Base-by-base conservation (phyloP, 1,140 invertebrate genomes). In the Aethina tumida region DNA sequence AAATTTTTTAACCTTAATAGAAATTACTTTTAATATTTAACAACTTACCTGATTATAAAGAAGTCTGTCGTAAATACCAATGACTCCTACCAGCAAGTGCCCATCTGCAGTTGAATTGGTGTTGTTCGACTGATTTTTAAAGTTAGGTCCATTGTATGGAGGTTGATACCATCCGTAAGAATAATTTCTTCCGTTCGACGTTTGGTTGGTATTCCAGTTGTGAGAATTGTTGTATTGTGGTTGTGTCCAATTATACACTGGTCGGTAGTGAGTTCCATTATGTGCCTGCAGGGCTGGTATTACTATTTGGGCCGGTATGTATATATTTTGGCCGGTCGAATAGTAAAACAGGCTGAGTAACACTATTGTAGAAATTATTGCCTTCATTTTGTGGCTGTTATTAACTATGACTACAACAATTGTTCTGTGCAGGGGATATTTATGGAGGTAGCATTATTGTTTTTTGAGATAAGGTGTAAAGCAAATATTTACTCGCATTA, bases 31-130 rank as follows among this genome's bases (percentile, higher is more conserved):
- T n/a, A n/a, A n/a, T n/a, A n/a, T n/a, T n/a, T n/a, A n/a, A n/a
- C n/a, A n/a, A 38, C 22, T 39, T 27, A 49, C 47, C 33, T 49
- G 47, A 16, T 46, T 39, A 21, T 35, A 49, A 5, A 49, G 28
- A 10, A 49, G 18, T 34, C 43, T 39, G 22, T 49, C 47, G 20
- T 29, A 45, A 7, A 24, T 7, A 15, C 36, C 33, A 24, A 45
- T 33, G 6, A 22, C 13, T 26, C 43, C 43, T 20, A 38, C 5
- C n/a, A 45, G 32, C 19, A 45, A 29, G 8, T 45, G 43, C n/a
- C 43, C 43, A 31, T 45, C 38, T 17, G 30, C 32, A 16, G 22
- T 40, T 9, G 25, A 32, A 14, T 45, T 45, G 31, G 18, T 12
- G 21, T 39, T 8, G 20, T 32, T n/a, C 13, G 19, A 5, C 9